Conservation (phyloP, 2,797 vertebrate species). For the Anisognathus igniventris region DNA sequence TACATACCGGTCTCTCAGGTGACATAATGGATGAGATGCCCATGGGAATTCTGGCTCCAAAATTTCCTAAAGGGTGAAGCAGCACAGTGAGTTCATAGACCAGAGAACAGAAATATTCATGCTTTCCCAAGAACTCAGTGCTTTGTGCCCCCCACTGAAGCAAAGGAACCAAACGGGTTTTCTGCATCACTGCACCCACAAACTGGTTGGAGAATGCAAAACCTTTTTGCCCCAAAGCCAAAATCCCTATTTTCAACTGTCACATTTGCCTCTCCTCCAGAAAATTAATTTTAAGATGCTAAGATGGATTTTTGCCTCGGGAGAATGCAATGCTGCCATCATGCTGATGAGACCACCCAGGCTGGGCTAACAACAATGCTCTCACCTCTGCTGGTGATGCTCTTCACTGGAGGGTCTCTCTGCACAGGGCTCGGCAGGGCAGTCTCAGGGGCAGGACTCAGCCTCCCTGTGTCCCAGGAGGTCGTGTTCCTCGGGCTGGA, state of each 20-base stretch:
- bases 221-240: neutral
- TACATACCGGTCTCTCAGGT: slow-evolving; percentile 59
- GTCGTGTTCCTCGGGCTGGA: slow-evolving; percentile 77
- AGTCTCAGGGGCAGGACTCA: slow-evolving; percentile 72
- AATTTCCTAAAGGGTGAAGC: slow-evolving; percentile 46
- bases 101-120: neutral
- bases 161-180: neutral
- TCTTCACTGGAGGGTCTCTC: slow-evolving; percentile 56
- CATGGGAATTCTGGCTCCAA: slow-evolving; percentile 51
- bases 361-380: neutral
- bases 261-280: neutral
- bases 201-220: neutral
- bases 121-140: neutral
- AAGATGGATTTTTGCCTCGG: neutral
- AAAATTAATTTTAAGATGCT: neutral
- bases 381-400: slow-evolving; percentile 72
- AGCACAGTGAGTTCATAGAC: neutral
- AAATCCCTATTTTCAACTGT: neutral
- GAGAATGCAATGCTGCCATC: neutral
- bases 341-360: rapidly evolving
- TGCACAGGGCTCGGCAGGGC: slow-evolving; percentile 65
- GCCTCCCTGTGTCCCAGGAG: slow-evolving; percentile 76
- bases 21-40: slow-evolving; percentile 67
- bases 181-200: neutral
- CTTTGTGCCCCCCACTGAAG: neutral